Evolutionary conservation across 2,797 vertebrate genomes (phyloP), one percentile per base, ranked within the genome.

Genomic region (Allobates femoralis): DNA sequence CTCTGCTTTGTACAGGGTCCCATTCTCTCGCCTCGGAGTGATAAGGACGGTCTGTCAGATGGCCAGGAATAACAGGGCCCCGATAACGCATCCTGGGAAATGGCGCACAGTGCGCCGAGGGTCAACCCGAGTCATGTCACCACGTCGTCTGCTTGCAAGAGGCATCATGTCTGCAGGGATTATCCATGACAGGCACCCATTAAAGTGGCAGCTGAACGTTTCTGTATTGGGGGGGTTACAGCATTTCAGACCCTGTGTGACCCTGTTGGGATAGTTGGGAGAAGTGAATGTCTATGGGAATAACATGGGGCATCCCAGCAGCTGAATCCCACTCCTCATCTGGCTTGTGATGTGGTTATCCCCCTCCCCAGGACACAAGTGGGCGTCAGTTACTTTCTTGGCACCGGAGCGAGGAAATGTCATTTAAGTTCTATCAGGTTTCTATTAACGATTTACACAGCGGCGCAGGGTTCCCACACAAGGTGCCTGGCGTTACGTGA

Each of bases 341-440:
- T 19, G 3, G n/a, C 51, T 30, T 46, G 50, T 79, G 62, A 56
- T 81, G 51, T 56, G 56, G 84, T 37, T 23, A 6, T 46, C 51
- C 14, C 62, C 3, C 56, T 19, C 30, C 50, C 21, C 74, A 77
- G 58, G 76, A 46, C 85, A 84, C 82, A 90, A 89, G 82, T 37
- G 76, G 50, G 62, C 89, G 86, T 26, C 82, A 53, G 19, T 91
- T 3, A n/a, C 87, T 8, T 16, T 89, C 66, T 87, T 91, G 85
- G 75, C 77, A 88, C 86, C 7, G 2, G 58, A 0, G 58, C 0
- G 5, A 37, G 69, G 46, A 21, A 82, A 88, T 79, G 60, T 81
- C 86, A 90, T 85, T 85, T 50, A 19, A 60, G 19, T 26, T 84
- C 21, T 60, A 37, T 60, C 46, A 55, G 55, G n/a, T 28, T 81